Base-by-base conservation (phyloP, 2,888 invertebrate genomes). In the Drosophila picticornis region DNA sequence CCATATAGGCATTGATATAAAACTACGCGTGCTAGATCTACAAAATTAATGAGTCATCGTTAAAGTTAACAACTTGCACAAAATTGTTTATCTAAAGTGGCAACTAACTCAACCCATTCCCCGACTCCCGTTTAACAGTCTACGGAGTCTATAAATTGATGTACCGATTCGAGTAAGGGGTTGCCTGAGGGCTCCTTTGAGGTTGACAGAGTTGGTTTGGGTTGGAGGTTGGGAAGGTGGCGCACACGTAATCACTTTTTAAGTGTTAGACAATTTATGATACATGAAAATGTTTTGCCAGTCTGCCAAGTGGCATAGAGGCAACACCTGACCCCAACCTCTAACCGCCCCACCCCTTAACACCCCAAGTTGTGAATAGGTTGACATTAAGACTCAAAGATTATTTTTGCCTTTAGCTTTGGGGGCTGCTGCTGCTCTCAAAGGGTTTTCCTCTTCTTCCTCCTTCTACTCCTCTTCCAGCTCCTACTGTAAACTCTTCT, bases 181-280 rank as follows among this genome's bases (percentile, higher is more conserved):
- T 51, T 52, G 16, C 48, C 13, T 9, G 56, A 48, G 59, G 40
- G 51, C 25, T 50, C 55, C 32, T 25, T 64, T 34, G 68, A 27
- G 58, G 61, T 40, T 43, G 51, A 31, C 40, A n/a, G 51, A 57
- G 52, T 16, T 25, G 46, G 25, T 46, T 46, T 16, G 25, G 16
- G 2, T 0, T 25, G 10, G 51, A 5, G 2, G 7, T 7, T 5
- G 62, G 11, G 25, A n/a, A n/a, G 50, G 22, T 65, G 80, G 81
- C 88, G 91, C 88, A 85, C 80, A 87, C 90, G 91, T 90, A 90
- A 90, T 91, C 91, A 91, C 90, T 90, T 90, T 90, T 90, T 87
- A 90, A 90, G 82, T 88, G 87, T 85, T 85, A 75, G 80, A 91
- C 85, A 90, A 90, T 90, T 90, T 90, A 89, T 84, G 89, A 90